Conservation (phyloP, 1,140 invertebrate genomes). For the Drosophila kohkoa region DNA sequence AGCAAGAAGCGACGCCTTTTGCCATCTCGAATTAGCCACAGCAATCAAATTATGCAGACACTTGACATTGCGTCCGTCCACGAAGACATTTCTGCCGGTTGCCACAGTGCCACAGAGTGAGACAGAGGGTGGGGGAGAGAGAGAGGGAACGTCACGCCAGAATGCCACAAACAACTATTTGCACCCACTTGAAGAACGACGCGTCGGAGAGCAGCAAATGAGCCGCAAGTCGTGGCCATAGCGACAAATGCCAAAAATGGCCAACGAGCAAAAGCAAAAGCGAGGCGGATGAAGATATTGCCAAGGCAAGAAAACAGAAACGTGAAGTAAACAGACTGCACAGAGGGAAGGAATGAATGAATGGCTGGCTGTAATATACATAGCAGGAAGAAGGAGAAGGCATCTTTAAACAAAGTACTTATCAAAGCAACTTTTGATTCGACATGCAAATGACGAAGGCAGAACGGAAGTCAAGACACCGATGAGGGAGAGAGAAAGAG, state of each 20-base stretch:
- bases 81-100: neutral
- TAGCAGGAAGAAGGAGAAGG: neutral
- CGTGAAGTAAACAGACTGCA: too few relatives aligned
- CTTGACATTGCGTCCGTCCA: conserved; percentile 32
- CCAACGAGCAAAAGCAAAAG: conserved; percentile 8
- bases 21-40: conserved; percentile 40
- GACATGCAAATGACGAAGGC: conserved; percentile 45
- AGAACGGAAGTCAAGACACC: conserved; percentile 3
- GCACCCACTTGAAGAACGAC: conserved; percentile 43
- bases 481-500: conserved; percentile 15
- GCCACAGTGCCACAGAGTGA: neutral
- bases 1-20: too few relatives aligned
- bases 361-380: neutral
- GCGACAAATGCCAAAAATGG: conserved; percentile 44
- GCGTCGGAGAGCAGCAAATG: conserved; percentile 47
- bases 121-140: neutral
- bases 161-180: conserved; percentile 40
- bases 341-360: too few relatives aligned
- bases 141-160: conserved; percentile 7
- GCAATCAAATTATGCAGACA: conserved; percentile 57
- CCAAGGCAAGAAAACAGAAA: neutral
- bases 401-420: conserved; percentile 26
- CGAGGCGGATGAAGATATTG: neutral
- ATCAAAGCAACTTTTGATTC: conserved; percentile 43
- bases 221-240: conserved; percentile 45